These are phyloP conservation scores for Apistogramma diplotaenia DNA, from an alignment of 2,113 vertebrate genomes.

Conservation along the genomic window DNA sequence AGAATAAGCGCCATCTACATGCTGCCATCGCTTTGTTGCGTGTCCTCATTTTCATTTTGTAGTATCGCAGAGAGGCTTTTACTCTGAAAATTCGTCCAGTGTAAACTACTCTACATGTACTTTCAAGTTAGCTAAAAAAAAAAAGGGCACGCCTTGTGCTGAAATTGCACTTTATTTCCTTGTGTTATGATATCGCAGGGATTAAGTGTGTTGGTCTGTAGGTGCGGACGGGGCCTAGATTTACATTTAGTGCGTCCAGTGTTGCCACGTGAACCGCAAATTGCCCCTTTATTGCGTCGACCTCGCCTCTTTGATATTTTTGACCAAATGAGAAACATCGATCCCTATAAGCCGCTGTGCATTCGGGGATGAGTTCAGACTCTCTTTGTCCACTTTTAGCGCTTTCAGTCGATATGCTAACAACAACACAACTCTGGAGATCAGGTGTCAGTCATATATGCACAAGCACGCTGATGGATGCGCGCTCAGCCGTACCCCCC, in stretches of 20 bases:
- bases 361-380: constrained; percentile 27
- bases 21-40: neutral
- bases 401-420: constrained; percentile 28
- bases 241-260: neutral
- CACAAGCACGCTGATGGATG: neutral
- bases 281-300: neutral
- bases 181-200: no score
- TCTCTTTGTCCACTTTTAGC: constrained; percentile 36
- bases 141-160: neutral
- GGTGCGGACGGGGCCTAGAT: neutral
- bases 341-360: constrained; percentile 15
- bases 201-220: no score
- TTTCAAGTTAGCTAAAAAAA: neutral
- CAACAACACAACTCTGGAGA: constrained; percentile 15
- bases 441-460: constrained; percentile 12
- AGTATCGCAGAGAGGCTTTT: neutral
- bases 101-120: neutral
- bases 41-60: constrained; percentile 5
- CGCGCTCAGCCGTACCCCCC: neutral
- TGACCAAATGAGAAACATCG: constrained; percentile 33
- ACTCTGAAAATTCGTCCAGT: neutral
- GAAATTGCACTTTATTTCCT: no score
- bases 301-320: constrained; percentile 3
- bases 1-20: neutral
- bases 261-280: neutral